A percentile compares a stretch with the other conserved stretches of the same genome.
Evolutionary conservation across 2,113 vertebrate genomes (phyloP).

Genomic region (Cryptotis parvus): DNA sequence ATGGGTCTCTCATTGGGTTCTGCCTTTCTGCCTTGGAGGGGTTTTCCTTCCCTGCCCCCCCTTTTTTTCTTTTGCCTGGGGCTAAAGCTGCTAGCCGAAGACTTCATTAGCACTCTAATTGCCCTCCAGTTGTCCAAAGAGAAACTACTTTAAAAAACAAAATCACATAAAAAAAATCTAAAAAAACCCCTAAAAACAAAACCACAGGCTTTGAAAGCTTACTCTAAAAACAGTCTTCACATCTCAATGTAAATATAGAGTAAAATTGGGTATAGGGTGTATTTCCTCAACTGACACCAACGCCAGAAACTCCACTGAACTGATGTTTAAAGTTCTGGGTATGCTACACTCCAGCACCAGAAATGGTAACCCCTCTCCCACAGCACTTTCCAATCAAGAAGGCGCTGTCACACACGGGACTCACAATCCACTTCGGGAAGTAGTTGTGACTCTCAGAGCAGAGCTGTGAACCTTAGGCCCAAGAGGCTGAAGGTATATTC

Average conservation of each 20-base stretch:
- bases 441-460: neutral
- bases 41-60: too few species aligned
- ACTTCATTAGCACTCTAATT: too few species aligned
- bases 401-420: neutral
- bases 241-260: neutral
- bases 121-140: too few species aligned
- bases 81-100: too few species aligned
- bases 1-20: too few species aligned
- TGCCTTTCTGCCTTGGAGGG: too few species aligned
- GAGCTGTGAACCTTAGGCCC: neutral
- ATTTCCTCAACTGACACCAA: neutral
- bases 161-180: too few species aligned
- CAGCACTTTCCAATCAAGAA: neutral
- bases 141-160: too few species aligned
- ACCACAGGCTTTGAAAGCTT: neutral
- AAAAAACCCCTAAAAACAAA: too few species aligned
- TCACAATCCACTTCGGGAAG: neutral
- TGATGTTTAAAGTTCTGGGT: neutral
- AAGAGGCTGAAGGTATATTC: neutral
- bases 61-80: too few species aligned
- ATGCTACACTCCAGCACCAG: neutral
- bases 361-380: neutral
- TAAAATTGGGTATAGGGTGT: neutral
- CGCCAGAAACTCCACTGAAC: neutral
- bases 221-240: slow-evolving; percentile 24